Base-by-base conservation (phyloP, 2,888 invertebrate species). In the Cremastobaeus sp. region DNA sequence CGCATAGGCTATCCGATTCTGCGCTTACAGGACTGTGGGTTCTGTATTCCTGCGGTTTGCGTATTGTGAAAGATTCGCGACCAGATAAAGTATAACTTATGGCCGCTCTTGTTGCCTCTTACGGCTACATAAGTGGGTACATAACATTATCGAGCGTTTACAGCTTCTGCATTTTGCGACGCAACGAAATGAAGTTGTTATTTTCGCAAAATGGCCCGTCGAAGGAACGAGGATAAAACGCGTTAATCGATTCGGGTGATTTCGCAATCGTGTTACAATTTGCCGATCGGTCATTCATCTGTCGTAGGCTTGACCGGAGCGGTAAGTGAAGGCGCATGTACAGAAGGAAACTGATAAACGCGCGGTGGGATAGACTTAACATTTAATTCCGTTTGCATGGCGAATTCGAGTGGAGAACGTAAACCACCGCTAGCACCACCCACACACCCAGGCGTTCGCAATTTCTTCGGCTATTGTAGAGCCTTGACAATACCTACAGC, bases 341-440 rank as follows among this genome's bases (percentile, higher is more conserved):
- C 69, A 69, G 64, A 73, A 71, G 65, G 69, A 65, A 72, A 64
- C 74, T 74, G 76, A 76, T 76, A 76, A 76, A 69, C 45, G 47
- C 45, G 73, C 72, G 79, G 83, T 85, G 85, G 81, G 84, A 85
- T 80, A 81, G 84, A 64, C 79, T 83, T 85, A 85, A 85, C 85
- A 85, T 85, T 85, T 85, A 85, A 72, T 75, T 75, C 75, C 75
- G 70, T 64, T 43, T 68, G 37, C 71, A 66, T 47, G 68, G 75
- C 64, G 60, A 75, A 71, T 75, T 75, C 68, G 65, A 71, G 75
- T 75, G 62, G 75, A 75, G 75, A 75, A 71, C 75, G 71, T 75
- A 57, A 57, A 70, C 70, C 69, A 14, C 57, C 50, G 69, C 52
- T 59, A 62, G 41, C 64, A 43, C 52, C 75, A 64, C 74, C 74